Conservation (phyloP, 2,797 vertebrate genomes). For the Limosa lapponica region DNA sequence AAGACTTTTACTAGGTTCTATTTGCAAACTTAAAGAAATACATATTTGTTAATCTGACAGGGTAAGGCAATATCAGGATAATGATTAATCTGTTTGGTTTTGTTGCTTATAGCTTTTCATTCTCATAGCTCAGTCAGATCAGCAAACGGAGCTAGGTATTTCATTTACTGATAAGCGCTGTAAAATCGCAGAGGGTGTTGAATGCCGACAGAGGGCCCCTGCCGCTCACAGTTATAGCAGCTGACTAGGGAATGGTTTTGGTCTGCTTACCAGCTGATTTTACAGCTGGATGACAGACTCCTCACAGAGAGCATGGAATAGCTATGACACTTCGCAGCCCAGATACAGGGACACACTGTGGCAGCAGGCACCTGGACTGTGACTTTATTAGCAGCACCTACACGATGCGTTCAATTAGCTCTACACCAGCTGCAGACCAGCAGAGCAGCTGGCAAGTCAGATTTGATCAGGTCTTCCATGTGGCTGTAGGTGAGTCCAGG, state of each 20-base stretch:
- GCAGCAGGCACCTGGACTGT: background rate
- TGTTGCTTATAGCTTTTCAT: background rate
- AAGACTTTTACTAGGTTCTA: no score
- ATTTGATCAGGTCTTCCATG: background rate
- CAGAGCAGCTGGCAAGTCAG: background rate
- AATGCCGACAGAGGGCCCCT: conserved; percentile 3
- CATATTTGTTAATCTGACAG: no score
- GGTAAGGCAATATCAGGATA: no score
- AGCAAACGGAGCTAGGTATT: background rate
- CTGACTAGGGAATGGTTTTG: background rate
- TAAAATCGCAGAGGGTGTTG: background rate
- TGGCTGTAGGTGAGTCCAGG: background rate
- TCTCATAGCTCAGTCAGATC: background rate
- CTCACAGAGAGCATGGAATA: background rate
- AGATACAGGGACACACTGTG: background rate
- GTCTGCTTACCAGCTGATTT: background rate
- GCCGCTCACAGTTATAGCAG: rapidly evolving
- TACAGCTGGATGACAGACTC: background rate
- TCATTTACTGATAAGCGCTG: background rate
- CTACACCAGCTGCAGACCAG: background rate
- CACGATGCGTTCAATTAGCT: background rate
- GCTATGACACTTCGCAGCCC: background rate
- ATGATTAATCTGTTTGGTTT: background rate
- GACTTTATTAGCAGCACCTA: background rate
- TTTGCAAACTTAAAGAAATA: no score